Percentiles rank a stretch among this genome's conserved stretches.
Conservation (phyloP, 1,140 invertebrate genomes). For the Campoletis sonorensis region DNA sequence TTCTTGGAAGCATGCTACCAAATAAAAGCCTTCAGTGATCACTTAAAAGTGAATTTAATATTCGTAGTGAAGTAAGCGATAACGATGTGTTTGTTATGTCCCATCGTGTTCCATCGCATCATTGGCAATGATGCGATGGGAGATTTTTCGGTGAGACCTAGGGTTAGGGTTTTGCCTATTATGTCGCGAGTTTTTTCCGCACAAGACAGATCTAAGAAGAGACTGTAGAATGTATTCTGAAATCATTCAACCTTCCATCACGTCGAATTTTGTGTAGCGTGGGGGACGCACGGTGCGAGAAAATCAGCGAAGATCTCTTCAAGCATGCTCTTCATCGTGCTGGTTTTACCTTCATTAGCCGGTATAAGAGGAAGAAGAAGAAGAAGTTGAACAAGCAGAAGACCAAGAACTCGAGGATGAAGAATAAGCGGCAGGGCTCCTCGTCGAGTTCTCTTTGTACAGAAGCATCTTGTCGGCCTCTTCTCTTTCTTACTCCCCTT, state of each 20-base stretch:
- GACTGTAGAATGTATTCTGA: slow-evolving; percentile 34
- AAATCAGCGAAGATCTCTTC: slow-evolving; percentile 40
- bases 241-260: slow-evolving; percentile 42
- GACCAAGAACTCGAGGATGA: slow-evolving; percentile 27
- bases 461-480: slow-evolving; percentile 38
- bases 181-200: neutral
- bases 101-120: too few relatives aligned
- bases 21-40: slow-evolving; percentile 5
- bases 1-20: neutral
- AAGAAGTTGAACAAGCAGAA: slow-evolving; percentile 17
- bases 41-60: slow-evolving; percentile 67
- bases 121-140: neutral
- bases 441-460: slow-evolving; percentile 37
- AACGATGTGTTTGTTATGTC: neutral
- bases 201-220: neutral
- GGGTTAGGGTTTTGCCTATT: neutral
- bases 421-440: slow-evolving; percentile 13
- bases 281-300: slow-evolving; percentile 1
- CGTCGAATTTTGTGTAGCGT: slow-evolving; percentile 16
- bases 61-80: slow-evolving; percentile 57
- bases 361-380: slow-evolving; percentile 9
- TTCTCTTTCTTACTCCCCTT: slow-evolving; percentile 6
- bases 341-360: slow-evolving; percentile 47
- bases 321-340: slow-evolving; percentile 38
- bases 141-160: slow-evolving; percentile 16